These are phyloP conservation scores for Dynastes hyllus DNA, from an alignment of 2,888 invertebrate genomes.

Conservation along the genomic window DNA sequence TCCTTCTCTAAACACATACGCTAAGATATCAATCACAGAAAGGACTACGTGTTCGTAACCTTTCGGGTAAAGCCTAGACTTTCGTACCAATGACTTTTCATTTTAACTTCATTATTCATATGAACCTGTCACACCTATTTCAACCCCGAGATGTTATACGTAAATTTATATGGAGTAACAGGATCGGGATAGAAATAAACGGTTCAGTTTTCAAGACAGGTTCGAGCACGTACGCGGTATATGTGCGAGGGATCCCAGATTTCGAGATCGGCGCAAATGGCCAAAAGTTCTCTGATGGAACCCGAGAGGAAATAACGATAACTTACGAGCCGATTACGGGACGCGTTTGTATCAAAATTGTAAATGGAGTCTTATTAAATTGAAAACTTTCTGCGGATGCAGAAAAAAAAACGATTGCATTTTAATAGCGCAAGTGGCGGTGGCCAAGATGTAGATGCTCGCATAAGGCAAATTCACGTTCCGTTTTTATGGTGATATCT, in stretches of 20 bases:
- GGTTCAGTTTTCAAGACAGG: slow-evolving; percentile 18
- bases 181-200: slow-evolving; percentile 16
- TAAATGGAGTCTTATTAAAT: slow-evolving; percentile 33
- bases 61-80: slow-evolving; percentile 12
- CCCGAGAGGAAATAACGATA: slow-evolving; percentile 30
- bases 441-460: neutral
- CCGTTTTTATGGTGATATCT: slow-evolving; percentile 41
- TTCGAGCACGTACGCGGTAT: slow-evolving; percentile 31
- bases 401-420: slow-evolving; percentile 17
- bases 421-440: neutral
- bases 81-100: slow-evolving; percentile 37
- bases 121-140: slow-evolving; percentile 45
- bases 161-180: slow-evolving; percentile 5
- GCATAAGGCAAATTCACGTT: slow-evolving; percentile 22
- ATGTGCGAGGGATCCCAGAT: slow-evolving; percentile 8
- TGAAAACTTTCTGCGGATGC: slow-evolving; percentile 32
- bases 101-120: slow-evolving; percentile 44
- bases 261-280: slow-evolving; percentile 4
- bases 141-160: slow-evolving; percentile 33
- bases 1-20: neutral
- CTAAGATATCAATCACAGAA: slow-evolving; percentile 32
- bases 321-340: slow-evolving; percentile 27
- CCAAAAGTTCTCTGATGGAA: slow-evolving; percentile 19
- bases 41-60: slow-evolving; percentile 9
- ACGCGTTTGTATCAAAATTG: slow-evolving; percentile 27